A percentile compares a stretch with the other conserved stretches of the same genome.
These are phyloP conservation scores for Drosophila suzukii DNA, from an alignment of 1,140 invertebrate species.

Conservation along the genomic window DNA sequence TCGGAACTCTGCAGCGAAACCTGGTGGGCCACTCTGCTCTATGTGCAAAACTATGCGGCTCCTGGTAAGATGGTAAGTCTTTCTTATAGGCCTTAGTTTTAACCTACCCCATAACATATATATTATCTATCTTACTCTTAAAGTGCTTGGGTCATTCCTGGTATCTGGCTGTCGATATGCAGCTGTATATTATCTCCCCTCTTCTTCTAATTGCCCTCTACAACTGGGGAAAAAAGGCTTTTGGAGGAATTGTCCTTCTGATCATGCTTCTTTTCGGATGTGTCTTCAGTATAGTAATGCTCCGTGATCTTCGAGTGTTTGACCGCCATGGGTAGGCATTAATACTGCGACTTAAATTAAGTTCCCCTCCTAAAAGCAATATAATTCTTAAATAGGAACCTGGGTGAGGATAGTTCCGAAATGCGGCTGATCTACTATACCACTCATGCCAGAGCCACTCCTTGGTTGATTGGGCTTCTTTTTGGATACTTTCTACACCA, in stretches of 20 bases:
- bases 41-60: conserved; percentile 78
- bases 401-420: conserved; percentile 51
- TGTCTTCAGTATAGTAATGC: conserved; percentile 64
- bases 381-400: conserved; percentile 34
- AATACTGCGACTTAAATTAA: no score
- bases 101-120: neutral
- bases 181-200: conserved; percentile 91
- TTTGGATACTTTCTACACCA: conserved; percentile 72
- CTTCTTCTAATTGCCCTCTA: conserved; percentile 89
- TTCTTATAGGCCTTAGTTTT: neutral
- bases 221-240: conserved; percentile 85
- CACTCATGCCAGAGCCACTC: conserved; percentile 69
- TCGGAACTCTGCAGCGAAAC: conserved; percentile 57
- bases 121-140: conserved; percentile 12
- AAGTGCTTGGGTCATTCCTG: conserved; percentile 96
- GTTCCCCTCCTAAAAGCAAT: no score
- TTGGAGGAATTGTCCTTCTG: conserved; percentile 50
- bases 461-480: conserved; percentile 76
- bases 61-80: conserved; percentile 68
- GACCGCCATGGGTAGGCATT: conserved; percentile 47
- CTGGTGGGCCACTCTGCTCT: conserved; percentile 79
- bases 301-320: conserved; percentile 59
- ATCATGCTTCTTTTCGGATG: conserved; percentile 57
- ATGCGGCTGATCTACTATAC: conserved; percentile 75
- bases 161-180: conserved; percentile 95